These are phyloP conservation scores for Corydoras sp. DNA, from an alignment of 2,113 vertebrate genomes.

Conservation along the genomic window DNA sequence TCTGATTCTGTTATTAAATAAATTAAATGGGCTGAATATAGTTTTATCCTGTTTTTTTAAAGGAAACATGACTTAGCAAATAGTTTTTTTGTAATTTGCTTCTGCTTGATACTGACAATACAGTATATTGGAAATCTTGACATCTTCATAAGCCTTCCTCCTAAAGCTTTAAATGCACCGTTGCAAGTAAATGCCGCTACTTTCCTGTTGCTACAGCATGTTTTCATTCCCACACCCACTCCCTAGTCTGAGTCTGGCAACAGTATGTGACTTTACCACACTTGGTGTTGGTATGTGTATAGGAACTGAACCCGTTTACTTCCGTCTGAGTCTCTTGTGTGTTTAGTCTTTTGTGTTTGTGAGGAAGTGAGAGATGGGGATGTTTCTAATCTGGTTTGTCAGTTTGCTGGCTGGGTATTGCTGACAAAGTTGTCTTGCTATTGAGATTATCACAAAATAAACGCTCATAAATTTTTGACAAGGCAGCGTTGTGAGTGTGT, in stretches of 20 bases:
- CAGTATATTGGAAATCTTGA: too few relatives aligned
- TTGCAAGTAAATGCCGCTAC: not conserved
- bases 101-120: too few relatives aligned
- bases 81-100: too few relatives aligned
- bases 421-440: conserved; percentile 21
- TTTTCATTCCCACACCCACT: conserved; percentile 33
- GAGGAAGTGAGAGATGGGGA: conserved; percentile 23
- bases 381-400: conserved; percentile 40
- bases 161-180: not conserved
- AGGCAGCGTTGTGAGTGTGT: conserved; percentile 19
- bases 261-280: conserved; percentile 6
- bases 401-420: conserved; percentile 31
- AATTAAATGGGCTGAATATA: too few relatives aligned
- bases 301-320: too few relatives aligned
- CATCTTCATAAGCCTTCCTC: not conserved
- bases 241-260: not conserved
- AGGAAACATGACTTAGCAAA: too few relatives aligned
- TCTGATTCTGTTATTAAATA: too few relatives aligned
- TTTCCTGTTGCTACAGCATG: conserved; percentile 2
- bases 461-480: conserved; percentile 24
- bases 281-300: not conserved
- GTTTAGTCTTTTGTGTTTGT: too few relatives aligned
- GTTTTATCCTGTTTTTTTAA: too few relatives aligned
- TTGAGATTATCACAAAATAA: conserved; percentile 37
- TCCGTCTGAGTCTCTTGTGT: too few relatives aligned